Conservation (phyloP, 2,797 vertebrate species). For the Oryzias sinensis region DNA sequence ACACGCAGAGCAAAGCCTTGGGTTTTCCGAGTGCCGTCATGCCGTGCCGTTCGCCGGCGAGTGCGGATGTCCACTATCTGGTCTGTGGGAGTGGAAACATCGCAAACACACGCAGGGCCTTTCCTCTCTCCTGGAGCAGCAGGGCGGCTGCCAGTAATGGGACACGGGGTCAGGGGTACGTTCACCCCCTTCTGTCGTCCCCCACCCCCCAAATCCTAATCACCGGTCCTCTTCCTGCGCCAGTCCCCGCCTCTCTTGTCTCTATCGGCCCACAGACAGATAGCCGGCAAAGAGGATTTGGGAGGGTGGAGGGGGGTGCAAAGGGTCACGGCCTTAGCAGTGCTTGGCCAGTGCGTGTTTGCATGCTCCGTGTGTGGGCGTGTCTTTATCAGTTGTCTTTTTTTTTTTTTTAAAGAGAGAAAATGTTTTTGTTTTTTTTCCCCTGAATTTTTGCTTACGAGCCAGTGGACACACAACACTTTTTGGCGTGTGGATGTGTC, state of each 20-base stretch:
- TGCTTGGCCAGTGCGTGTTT: slow-evolving; percentile 44
- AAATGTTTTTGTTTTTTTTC: slow-evolving; percentile 12
- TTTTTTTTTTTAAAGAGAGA: slow-evolving; percentile 16
- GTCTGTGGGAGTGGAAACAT: slow-evolving; percentile 62
- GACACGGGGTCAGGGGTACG: slow-evolving; percentile 61
- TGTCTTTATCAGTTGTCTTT: slow-evolving; percentile 28
- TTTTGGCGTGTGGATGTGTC: slow-evolving; percentile 17
- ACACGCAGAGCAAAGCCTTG: not conserved
- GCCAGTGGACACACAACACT: slow-evolving; percentile 17
- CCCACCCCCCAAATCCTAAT: slow-evolving; percentile 56
- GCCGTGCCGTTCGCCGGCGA: slow-evolving; percentile 4
- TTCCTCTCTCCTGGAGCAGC: slow-evolving; percentile 43
- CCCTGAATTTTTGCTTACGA: slow-evolving; percentile 22
- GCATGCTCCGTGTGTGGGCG: slow-evolving; percentile 27
- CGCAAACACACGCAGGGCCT: slow-evolving; percentile 65
- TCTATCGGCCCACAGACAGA: slow-evolving; percentile 61
- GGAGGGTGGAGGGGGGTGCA: slow-evolving; percentile 30
- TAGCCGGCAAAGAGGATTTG: slow-evolving; percentile 45
- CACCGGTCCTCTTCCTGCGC: slow-evolving; percentile 68
- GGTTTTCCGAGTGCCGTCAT: slow-evolving; percentile 13
- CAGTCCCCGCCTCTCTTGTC: slow-evolving; percentile 23
- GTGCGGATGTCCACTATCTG: slow-evolving; percentile 46
- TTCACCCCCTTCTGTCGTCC: slow-evolving; percentile 21
- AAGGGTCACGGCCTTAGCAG: slow-evolving; percentile 60
- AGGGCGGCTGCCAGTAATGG: slow-evolving; percentile 60